Conservation (phyloP, 2,888 invertebrate genomes). For the Tenodera sinensis region DNA sequence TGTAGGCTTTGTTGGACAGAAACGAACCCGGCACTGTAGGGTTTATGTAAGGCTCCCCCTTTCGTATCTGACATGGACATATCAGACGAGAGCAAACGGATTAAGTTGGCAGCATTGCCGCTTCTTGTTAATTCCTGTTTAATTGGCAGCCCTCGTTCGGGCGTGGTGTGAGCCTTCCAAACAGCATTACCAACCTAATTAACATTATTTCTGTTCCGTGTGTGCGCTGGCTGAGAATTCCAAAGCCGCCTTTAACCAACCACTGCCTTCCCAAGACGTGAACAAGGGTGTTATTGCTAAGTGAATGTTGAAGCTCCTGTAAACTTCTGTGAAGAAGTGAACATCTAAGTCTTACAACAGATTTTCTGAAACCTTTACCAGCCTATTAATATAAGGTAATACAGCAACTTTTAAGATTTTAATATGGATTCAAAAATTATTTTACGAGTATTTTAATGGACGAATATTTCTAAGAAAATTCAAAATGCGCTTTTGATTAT, state of each 20-base stretch:
- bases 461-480: no score
- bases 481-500: no score
- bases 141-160: neutral
- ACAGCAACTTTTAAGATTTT: no score
- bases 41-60: neutral
- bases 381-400: no score
- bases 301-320: no score
- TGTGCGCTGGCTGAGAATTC: neutral
- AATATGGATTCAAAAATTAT: no score
- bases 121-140: neutral
- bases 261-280: no score
- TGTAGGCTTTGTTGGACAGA: neutral
- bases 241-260: neutral
- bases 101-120: neutral
- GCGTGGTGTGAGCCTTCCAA: neutral
- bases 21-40: neutral
- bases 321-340: no score
- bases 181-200: neutral
- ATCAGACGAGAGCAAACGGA: neutral
- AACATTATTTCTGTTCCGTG: neutral
- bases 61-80: neutral
- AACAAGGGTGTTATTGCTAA: no score
- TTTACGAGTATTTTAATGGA: no score
- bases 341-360: no score
- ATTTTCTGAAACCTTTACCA: no score